A percentile compares a stretch with the other conserved stretches of the same genome.
Conservation (phyloP, 2,113 vertebrate genomes). For the Platichthys stellatus region DNA sequence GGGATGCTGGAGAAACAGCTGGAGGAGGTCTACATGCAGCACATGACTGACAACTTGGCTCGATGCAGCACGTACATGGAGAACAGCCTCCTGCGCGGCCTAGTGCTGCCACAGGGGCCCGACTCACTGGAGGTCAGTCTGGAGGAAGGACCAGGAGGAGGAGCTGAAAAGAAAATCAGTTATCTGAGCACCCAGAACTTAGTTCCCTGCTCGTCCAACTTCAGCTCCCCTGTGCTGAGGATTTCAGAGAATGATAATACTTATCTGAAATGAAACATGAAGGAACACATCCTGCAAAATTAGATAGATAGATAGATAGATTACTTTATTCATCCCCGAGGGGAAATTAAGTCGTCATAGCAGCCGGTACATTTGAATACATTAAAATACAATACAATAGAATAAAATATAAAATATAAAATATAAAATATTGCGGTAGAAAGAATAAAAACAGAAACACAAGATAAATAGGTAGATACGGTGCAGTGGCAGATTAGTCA, state of each 20-base stretch:
- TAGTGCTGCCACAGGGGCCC: slow-evolving; percentile 73
- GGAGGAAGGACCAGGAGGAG: slow-evolving; percentile 57
- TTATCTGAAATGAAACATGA: slow-evolving; percentile 31
- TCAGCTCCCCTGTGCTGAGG: slow-evolving; percentile 87
- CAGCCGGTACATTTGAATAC: no score
- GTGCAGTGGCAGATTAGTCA: no score
- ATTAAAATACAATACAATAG: no score
- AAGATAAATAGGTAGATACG: no score
- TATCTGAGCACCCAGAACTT: slow-evolving; percentile 66
- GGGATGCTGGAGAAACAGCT: slow-evolving; percentile 88
- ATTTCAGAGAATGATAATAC: slow-evolving; percentile 80
- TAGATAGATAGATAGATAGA: no score
- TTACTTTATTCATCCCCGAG: no score
- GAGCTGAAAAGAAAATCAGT: slow-evolving; percentile 65
- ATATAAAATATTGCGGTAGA: no score
- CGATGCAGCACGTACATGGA: slow-evolving; percentile 84
- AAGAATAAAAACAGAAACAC: no score
- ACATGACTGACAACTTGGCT: slow-evolving; percentile 88
- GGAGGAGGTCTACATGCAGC: slow-evolving; percentile 89
- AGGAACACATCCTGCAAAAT: not conserved
- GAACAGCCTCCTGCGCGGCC: slow-evolving; percentile 80
- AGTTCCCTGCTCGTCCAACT: slow-evolving; percentile 79
- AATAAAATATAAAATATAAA: no score
- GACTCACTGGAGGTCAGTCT: slow-evolving; percentile 78
- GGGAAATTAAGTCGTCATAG: no score